phyloP scores from a whole-genome alignment of 2,888 invertebrate genomes.

The Sphaerophoria rueppellii region DNA sequence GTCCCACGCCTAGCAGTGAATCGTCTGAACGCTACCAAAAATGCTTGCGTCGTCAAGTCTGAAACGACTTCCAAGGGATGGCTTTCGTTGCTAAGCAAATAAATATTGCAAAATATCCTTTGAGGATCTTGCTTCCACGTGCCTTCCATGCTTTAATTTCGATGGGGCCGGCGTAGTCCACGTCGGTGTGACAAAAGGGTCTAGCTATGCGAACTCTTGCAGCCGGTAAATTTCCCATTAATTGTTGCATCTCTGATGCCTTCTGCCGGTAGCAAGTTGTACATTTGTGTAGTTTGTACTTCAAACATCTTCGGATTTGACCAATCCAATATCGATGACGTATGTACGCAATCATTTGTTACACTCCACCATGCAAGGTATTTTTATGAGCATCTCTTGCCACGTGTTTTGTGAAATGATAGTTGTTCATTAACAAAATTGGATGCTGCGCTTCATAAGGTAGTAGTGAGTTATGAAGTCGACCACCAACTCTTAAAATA shows the following conservation, averaged over 20 bases:
- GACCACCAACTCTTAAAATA: slow-evolving; percentile 22
- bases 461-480: background rate
- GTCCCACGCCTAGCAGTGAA: slow-evolving; percentile 15
- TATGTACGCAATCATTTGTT: background rate
- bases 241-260: slow-evolving; percentile 34
- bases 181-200: slow-evolving; percentile 58
- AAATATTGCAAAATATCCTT: slow-evolving; percentile 74
- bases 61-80: slow-evolving; percentile 75
- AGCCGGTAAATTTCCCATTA: slow-evolving; percentile 43
- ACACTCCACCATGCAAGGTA: slow-evolving; percentile 13
- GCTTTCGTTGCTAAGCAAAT: slow-evolving; percentile 75
- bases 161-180: slow-evolving; percentile 72
- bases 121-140: slow-evolving; percentile 63
- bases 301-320: too few species aligned
- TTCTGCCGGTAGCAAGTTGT: slow-evolving; percentile 11
- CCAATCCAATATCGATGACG: too few species aligned
- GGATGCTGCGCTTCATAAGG: background rate
- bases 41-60: slow-evolving; percentile 72
- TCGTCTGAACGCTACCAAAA: slow-evolving; percentile 61
- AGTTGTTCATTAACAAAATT: background rate
- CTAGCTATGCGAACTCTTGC: slow-evolving; percentile 28
- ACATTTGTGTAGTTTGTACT: background rate
- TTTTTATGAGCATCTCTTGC: slow-evolving; percentile 20
- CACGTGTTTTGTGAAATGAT: slow-evolving; percentile 3
- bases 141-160: slow-evolving; percentile 54